Evolutionary conservation across 1,140 invertebrate genomes (phyloP).

Genomic region (Drosophila pseudoananassae): DNA sequence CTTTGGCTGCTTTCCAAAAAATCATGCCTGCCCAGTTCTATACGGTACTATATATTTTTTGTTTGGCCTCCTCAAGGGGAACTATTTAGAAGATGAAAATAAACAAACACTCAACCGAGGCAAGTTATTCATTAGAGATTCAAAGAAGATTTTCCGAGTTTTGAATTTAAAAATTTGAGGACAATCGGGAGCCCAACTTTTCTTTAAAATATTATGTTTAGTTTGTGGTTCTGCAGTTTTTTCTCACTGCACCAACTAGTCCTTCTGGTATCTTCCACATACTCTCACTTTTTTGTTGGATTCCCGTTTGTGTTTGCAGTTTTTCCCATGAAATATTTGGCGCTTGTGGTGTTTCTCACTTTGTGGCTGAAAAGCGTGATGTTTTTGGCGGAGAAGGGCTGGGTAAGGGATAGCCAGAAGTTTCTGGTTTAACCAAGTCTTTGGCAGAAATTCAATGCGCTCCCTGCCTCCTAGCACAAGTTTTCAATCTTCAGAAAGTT

Average conservation of each 20-base stretch:
- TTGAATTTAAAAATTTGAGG: not conserved
- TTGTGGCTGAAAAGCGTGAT: conserved; percentile 45
- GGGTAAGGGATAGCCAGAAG: conserved; percentile 28
- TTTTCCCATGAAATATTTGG: conserved; percentile 74
- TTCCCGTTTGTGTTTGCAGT: conserved; percentile 30
- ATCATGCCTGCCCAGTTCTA: conserved; percentile 5
- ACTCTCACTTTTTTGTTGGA: conserved; percentile 3
- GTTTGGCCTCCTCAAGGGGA: conserved; percentile 19
- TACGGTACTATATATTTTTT: conserved; percentile 10
- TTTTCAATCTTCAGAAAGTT: not conserved
- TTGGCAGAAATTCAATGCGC: conserved; percentile 8
- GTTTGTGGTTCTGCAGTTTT: not conserved
- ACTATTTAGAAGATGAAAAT: conserved; percentile 71
- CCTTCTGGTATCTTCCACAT: conserved; percentile 12
- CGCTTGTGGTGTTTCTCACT: conserved; percentile 71
- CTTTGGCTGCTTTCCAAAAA: conserved; percentile 63
- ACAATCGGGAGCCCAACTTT: not conserved
- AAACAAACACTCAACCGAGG: conserved; percentile 49
- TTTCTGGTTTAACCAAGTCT: conserved; percentile 49
- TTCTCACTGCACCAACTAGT: conserved; percentile 4
- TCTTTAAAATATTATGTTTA: conserved; percentile 2
- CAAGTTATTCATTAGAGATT: not conserved
- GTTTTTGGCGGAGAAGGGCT: conserved; percentile 6
- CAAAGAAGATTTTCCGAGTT: not conserved
- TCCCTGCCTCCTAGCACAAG: not conserved